Evolutionary conservation across 2,888 invertebrate species (phyloP), one percentile per base, ranked within the genome.

Genomic region (Altica lythri): DNA sequence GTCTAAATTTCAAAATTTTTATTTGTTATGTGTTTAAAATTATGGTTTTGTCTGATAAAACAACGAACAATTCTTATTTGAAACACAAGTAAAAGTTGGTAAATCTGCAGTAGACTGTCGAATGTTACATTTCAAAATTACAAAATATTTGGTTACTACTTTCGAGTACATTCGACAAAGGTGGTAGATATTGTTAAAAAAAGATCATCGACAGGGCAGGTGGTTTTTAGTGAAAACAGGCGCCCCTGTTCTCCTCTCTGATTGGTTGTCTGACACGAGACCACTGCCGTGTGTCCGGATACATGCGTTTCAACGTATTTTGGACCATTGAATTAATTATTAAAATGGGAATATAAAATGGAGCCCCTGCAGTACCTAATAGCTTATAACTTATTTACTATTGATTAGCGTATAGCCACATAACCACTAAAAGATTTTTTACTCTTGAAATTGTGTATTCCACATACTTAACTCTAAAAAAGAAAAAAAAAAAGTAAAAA

Each of bases 201-300:
- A 59, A 67, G 65, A 68, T 64, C 63, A 62, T 66, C 64, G 59
- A 60, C 61, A 62, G 68, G 74, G 67, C 73, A 73, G 73, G 73
- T 73, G 73, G 72, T 71, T 71, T 68, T 68, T 59, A 68, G 62
- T 59, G 68, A 65, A 63, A 66, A 71, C 72, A 68, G 72, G 71
- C 71, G 71, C 67, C 67, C 66, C 65, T 53, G 59, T 66, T 61
- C 69, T 64, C 61, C 50, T 40, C 59, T 64, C 66, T 62, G 65
- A 74, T 74, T 74, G 74, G 74, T 63, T 65, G 66, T 58, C 61
- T 59, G 71, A 70, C 72, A 72, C 71, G 72, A 73, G 72, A 67
- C 70, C 69, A 65, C 47, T 58, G 60, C 57, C 53, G 56, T 62
- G 58, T 60, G 60, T 60, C 55, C 51, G 55, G 51, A 60, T 55